Percentiles rank a stretch among this genome's conserved stretches.
phyloP scores from a whole-genome alignment of 2,113 vertebrate species.

The Limnothrissa miodon region DNA sequence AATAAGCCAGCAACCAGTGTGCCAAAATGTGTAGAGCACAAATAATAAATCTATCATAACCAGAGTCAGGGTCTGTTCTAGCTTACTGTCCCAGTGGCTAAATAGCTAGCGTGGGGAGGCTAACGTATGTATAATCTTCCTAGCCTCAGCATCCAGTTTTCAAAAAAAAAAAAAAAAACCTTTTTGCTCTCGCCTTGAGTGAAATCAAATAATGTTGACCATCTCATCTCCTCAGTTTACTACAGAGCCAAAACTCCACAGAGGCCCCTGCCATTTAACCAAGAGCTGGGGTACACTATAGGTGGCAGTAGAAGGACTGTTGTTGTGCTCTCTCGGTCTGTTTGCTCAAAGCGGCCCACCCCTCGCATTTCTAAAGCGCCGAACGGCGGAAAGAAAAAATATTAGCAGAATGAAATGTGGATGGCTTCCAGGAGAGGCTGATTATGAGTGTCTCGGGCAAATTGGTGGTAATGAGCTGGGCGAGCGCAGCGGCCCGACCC shows the following conservation, averaged over 20 bases:
- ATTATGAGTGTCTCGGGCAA: constrained; percentile 97
- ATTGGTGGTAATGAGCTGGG: constrained; percentile 99
- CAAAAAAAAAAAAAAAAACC: not conserved
- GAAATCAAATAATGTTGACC: not conserved
- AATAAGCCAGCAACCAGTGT: not conserved
- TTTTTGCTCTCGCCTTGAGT: not conserved
- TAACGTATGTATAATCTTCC: too few species aligned
- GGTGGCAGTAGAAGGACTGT: not conserved
- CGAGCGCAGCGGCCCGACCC: constrained; percentile 95
- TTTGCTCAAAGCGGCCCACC: constrained; percentile 1
- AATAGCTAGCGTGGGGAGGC: not conserved
- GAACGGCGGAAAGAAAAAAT: constrained; percentile 78
- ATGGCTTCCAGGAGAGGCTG: constrained; percentile 87
- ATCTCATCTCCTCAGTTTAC: not conserved
- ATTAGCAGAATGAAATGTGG: constrained; percentile 99
- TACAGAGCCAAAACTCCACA: not conserved
- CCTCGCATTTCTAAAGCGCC: not conserved
- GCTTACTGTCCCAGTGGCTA: not conserved
- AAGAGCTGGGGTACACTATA: not conserved
- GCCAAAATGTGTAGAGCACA: not conserved
- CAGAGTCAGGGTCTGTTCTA: not conserved
- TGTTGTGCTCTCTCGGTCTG: not conserved
- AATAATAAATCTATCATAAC: not conserved
- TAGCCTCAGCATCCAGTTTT: not conserved
- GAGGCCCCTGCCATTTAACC: not conserved